Base-by-base conservation (phyloP, 2,888 invertebrate genomes). In the Selenia dentaria region DNA sequence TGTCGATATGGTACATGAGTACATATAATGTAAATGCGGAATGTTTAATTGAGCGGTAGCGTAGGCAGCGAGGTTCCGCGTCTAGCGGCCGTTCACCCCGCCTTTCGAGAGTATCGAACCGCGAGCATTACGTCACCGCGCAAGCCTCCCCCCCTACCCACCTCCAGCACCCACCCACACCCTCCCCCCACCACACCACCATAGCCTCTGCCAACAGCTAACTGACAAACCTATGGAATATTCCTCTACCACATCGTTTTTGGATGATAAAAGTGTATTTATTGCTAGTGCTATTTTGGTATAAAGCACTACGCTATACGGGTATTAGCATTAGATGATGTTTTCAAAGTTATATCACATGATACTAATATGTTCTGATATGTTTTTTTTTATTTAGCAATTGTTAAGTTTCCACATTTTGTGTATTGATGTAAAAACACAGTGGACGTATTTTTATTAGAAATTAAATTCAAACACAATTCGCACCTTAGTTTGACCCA, bases 51-150 rank as follows among this genome's bases (percentile, higher is more conserved):
- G 86, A 84, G 82, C 74, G 71, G 78, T 72, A 69, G 83, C 79
- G 83, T 81, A 83, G 84, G 83, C 84, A 70, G 80, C 67, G 75
- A 66, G 66, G 83, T 83, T 86, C 87, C 83, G 87, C 85, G 79
- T 89, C 88, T 87, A 88, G 86, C 79, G 88, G 82, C 55, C 87
- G 70, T 75, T 79, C 84, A 87, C 85, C 87, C 64, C 80, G 84
- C 81, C 85, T 83, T 82, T 83, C 78, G 82, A 83, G 79, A 78
- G 79, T 79, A 80, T 80, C 80, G 80, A 80, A 83, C 80, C 79
- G 77, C 67, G 67, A 67, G 77, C 62, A 77, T 88, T 88, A 88
- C 89, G 89, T 89, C 89, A 88, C 74, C 68, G 65, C 62, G 65
- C 62, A 70, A 81, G 80, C 80, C 78, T 79, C 67, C 67, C 72